Base-by-base conservation (phyloP, 2,113 vertebrate species). In the Albula goreensis region DNA sequence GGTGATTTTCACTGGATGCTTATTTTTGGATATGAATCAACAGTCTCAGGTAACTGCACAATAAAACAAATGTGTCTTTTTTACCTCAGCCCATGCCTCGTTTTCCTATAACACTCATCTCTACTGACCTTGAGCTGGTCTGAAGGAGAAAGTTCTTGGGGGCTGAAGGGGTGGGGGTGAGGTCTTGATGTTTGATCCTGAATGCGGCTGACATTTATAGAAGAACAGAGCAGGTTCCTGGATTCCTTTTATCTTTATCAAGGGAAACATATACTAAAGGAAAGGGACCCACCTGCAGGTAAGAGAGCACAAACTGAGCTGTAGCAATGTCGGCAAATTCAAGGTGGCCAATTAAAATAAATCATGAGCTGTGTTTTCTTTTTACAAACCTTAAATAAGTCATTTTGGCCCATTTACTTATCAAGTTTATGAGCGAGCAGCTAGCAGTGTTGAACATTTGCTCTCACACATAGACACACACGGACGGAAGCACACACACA, bases 171-270 rank as follows among this genome's bases (percentile, higher is more conserved):
- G 50, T 63, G 56, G 57, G 57, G n/a, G 19, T 66, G 60, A 66
- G n/a, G 60, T 50, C 78, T 70, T 63, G 22, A 83, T 25, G 52
- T 57, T 70, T 86, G 57, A 81, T 81, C 85, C 60, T 50, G n/a
- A 60, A 48, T 31, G 41, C 12, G 22, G 57, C 3, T 81, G 85
- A 52, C 85, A 81, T 81, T 74, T 78, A 52, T n/a, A 81, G n/a
- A 8, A 66, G 78, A 31, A 79, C 79, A 80, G 52, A 63, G 31
- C 60, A 78, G 53, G 57, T 81, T 81, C 49, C 60, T 48, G 4
- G 11, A 48, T 22, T 81, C 56, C 57, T 86, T 81, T 81, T 22
- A 86, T 86, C 85, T 53, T 81, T 56, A 86, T 70, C 56, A 70
- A 41, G 85, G 49, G 60, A 41, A 81, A 41, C 12, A 15, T 50